phyloP scores from a whole-genome alignment of 2,113 vertebrate species.

The Zonotrichia leucophrys region DNA sequence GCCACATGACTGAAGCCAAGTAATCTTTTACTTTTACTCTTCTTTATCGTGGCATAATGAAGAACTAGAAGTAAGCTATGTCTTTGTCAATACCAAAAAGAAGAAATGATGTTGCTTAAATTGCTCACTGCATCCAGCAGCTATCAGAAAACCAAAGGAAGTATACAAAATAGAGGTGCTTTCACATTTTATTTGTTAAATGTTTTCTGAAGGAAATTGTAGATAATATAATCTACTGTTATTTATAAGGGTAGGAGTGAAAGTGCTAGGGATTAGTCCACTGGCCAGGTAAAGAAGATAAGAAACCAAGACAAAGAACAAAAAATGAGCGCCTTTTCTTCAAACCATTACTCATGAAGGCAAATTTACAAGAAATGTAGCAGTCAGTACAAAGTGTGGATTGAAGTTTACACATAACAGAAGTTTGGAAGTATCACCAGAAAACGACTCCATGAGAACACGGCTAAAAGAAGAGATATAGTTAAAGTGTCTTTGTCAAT shows the following conservation, averaged over 20 bases:
- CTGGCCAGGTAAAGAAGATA: not conserved
- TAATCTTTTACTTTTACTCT: not conserved
- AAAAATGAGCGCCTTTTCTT: not conserved
- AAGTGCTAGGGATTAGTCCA: not conserved
- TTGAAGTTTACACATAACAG: not conserved
- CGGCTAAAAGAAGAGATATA: not conserved
- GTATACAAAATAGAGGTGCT: not conserved
- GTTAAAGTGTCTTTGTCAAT: not conserved
- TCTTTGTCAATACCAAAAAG: not conserved
- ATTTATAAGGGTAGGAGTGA: not conserved
- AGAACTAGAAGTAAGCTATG: not conserved
- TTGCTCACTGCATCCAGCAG: not conserved
- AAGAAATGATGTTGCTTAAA: not conserved
- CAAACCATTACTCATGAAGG: not conserved
- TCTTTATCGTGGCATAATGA: not conserved
- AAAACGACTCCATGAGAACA: not conserved
- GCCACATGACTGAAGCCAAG: not conserved
- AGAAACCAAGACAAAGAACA: not conserved
- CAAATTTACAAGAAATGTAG: not conserved
- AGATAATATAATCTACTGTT: not conserved
- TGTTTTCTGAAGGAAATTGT: not conserved
- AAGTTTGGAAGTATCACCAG: not conserved
- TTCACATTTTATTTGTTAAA: not conserved
- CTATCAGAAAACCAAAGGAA: not conserved
- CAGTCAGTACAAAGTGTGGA: not conserved